These are phyloP conservation scores for Grammomys surdaster DNA, from an alignment of 2,113 vertebrate species.

Conservation along the genomic window DNA sequence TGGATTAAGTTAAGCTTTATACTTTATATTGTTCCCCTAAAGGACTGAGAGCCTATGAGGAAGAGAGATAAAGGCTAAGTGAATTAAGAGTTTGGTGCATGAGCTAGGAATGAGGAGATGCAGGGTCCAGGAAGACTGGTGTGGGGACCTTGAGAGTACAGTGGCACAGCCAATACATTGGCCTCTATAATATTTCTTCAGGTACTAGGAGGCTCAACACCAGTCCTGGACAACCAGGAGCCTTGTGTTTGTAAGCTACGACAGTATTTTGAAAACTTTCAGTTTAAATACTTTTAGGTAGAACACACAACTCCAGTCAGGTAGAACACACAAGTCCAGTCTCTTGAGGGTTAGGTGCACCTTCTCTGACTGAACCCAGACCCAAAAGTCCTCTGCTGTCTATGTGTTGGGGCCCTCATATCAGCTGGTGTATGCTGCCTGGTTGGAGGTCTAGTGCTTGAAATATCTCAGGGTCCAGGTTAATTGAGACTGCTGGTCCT, in stretches of 20 bases:
- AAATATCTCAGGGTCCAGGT: too few relatives aligned
- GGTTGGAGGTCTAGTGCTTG: too few relatives aligned
- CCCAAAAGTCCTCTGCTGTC: too few relatives aligned
- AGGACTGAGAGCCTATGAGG: neutral
- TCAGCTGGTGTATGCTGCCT: too few relatives aligned
- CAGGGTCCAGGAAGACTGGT: too few relatives aligned
- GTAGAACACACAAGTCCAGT: neutral
- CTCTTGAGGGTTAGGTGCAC: too few relatives aligned
- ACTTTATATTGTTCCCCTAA: neutral
- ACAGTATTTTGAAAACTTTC: neutral
- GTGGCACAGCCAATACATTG: accelerated
- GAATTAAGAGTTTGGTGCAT: accelerated
- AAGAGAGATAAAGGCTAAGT: neutral
- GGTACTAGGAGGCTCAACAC: neutral
- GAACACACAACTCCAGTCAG: neutral
- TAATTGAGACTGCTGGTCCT: too few relatives aligned
- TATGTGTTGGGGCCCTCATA: too few relatives aligned
- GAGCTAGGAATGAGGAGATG: neutral
- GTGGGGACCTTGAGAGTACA: neutral
- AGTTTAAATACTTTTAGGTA: neutral
- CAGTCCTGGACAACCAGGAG: neutral
- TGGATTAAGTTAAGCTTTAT: neutral
- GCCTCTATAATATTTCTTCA: neutral
- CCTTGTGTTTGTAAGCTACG: neutral
- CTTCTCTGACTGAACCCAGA: too few relatives aligned